phyloP scores from a whole-genome alignment of 2,797 vertebrate genomes.

The Hybognathus amarus region DNA sequence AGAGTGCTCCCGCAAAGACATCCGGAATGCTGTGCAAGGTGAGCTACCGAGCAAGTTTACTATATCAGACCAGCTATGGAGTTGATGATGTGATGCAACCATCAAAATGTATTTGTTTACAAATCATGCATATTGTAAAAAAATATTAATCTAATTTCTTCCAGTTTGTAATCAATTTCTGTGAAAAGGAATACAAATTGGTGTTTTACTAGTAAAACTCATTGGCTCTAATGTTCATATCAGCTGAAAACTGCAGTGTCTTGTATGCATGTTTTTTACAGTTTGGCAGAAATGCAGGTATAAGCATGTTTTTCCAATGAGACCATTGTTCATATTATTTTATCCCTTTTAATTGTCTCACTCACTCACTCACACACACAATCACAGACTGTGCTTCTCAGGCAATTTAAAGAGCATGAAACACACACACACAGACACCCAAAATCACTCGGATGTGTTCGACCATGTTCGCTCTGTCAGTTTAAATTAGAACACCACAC shows the following conservation, averaged over 20 bases:
- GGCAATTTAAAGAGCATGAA: neutral
- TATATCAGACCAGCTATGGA: neutral
- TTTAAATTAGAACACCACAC: slow-evolving; percentile 29
- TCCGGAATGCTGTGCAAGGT: neutral
- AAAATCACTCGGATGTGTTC: slow-evolving; percentile 25
- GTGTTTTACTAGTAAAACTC: neutral
- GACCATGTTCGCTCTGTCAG: slow-evolving; percentile 18
- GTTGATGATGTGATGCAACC: neutral
- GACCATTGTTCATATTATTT: neutral
- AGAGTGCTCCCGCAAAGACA: neutral
- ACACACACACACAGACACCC: slow-evolving; percentile 2
- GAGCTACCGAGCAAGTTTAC: neutral
- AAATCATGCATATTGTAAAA: neutral
- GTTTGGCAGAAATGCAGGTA: neutral
- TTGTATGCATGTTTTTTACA: neutral
- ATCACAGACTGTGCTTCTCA: slow-evolving; percentile 16
- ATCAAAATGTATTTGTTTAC: neutral
- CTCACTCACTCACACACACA: neutral
- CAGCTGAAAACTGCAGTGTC: neutral
- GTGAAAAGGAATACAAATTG: neutral
- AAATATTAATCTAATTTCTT: neutral
- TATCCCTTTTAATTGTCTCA: neutral
- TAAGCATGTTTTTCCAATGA: neutral
- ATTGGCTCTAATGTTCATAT: neutral
- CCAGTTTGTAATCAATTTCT: neutral